Evolutionary conservation across 2,113 vertebrate genomes (phyloP).

Genomic region (Leptobrachium ailaonicum): DNA sequence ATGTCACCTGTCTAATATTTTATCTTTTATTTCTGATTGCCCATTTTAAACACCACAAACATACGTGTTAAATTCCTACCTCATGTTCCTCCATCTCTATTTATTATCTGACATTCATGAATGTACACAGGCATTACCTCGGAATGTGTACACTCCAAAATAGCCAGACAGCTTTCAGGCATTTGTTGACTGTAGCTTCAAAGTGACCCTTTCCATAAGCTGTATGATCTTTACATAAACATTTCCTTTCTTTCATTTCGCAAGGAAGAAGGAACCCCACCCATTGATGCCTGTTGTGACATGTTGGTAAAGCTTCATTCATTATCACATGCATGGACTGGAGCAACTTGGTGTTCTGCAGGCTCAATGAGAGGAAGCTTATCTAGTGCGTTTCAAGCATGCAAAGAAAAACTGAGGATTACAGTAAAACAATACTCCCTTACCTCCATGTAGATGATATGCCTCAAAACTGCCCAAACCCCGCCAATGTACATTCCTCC

Average conservation of each 20-base stretch:
- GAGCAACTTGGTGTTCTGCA: slow-evolving; percentile 3
- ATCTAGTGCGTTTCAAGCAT: background rate
- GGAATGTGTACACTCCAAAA: no score
- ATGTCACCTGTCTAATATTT: no score
- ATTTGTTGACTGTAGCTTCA: background rate
- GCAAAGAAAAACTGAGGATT: background rate
- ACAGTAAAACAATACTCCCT: background rate
- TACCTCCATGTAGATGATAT: background rate
- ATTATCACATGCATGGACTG: background rate
- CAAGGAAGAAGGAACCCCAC: slow-evolving; percentile 17
- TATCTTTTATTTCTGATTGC: no score
- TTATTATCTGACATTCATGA: no score
- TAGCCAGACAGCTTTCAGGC: no score
- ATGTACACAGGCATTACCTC: no score
- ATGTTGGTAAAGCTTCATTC: slow-evolving; percentile 8
- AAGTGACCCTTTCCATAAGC: background rate
- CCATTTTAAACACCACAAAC: no score
- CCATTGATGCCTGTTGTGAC: slow-evolving; percentile 4
- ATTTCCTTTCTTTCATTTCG: background rate
- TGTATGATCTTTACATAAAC: background rate
- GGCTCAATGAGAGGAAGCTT: slow-evolving; percentile 3
- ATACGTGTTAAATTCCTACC: no score
- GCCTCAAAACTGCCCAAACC: background rate
- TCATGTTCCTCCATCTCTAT: no score
- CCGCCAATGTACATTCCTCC: background rate